Evolutionary conservation across 2,113 vertebrate genomes (phyloP), one percentile per base, ranked within the genome.

Genomic region (Pelodiscus sinensis): DNA sequence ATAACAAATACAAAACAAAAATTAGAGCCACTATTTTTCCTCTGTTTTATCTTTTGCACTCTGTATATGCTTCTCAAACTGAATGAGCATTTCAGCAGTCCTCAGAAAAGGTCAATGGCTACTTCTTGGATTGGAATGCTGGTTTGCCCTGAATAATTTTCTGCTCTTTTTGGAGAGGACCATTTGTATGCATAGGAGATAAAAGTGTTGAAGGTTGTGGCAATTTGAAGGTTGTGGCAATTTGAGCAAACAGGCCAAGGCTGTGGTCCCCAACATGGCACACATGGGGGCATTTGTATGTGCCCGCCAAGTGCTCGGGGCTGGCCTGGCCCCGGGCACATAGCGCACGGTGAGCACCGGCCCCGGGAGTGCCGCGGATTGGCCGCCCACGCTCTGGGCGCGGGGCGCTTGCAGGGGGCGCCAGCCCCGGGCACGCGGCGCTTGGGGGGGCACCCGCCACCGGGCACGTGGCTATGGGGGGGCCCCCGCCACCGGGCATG

Each of bases 131-230:
- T 93, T 91, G 95, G 87, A 95, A 92, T 50, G 55, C 71, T 88
- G 88, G 88, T 96, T 85, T 95, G 94, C 89, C 91, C 21, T 92
- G 88, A 97, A 94, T 96, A 9, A 22, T 86, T 90, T 91, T 96
- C 93, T 91, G 80, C 78, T 90, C 58, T 91, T 87, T 93, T 82
- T 89, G 29, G 68, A 89, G 55, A 11, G 68, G 79, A 51, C 73
- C n/a, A 86, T 62, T 92, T 84, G 3, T 79, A 58, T 77, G 16
- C 81, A 88, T 60, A 83, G 82, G 91, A 50, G 88, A 93, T 52
- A 29, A 44, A 92, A 94, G 71, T 55, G 65, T 79, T 58, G 92
- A 86, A 85, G 92, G 81, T 89, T 90, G 57, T 58, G 71, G 84
- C 51, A 0, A 27, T 80, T 55, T 57, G 65, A 88, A 85, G 92